A percentile compares a stretch with the other conserved stretches of the same genome.
Evolutionary conservation across 2,113 vertebrate genomes (phyloP).

Genomic region (Dolichotis patagonum): DNA sequence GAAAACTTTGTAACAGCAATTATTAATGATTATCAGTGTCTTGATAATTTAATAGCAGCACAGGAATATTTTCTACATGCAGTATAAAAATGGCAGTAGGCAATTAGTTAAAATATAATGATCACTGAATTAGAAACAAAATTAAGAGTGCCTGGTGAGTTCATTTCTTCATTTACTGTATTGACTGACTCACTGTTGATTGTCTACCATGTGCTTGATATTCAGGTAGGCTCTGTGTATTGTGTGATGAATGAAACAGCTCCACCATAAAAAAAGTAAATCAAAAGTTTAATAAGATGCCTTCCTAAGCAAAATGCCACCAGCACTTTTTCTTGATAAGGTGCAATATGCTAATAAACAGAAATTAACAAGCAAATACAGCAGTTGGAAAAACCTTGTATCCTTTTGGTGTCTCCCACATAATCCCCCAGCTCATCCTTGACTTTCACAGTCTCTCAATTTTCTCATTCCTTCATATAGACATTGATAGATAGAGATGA

Average conservation of each 20-base stretch:
- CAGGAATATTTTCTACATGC: background rate
- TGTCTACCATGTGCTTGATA: background rate
- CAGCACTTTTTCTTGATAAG: background rate
- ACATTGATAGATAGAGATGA: background rate
- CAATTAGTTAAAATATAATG: background rate
- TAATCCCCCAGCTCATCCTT: background rate
- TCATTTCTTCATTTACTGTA: background rate
- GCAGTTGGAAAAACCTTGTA: background rate
- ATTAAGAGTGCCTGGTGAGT: background rate
- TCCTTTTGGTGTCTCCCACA: background rate
- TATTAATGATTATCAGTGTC: background rate
- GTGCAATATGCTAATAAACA: background rate
- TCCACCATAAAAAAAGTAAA: background rate
- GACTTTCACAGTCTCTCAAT: background rate
- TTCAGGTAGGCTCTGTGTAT: background rate
- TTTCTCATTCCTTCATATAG: background rate
- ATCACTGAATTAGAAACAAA: background rate
- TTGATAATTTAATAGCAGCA: background rate
- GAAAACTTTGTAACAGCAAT: background rate
- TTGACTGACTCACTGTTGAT: background rate
- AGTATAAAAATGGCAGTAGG: background rate
- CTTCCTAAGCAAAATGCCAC: conserved; percentile 15
- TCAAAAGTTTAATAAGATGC: background rate
- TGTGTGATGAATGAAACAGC: no score
- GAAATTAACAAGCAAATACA: background rate